Percentiles rank a stretch among this genome's conserved stretches.
Conservation (phyloP, 2,113 vertebrate species). For the Tachycineta bicolor region DNA sequence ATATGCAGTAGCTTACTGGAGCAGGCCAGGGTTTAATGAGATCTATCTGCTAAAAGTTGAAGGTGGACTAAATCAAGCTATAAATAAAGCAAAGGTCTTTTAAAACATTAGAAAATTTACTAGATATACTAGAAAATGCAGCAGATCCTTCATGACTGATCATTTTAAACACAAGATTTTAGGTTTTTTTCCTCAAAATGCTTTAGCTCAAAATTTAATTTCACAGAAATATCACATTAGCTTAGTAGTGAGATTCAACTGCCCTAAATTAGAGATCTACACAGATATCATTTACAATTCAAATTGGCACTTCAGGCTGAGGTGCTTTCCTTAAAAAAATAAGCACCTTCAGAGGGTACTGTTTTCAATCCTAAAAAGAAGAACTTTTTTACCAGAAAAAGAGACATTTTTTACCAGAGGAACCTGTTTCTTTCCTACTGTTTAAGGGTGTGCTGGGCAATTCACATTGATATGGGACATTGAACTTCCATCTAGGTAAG, state of each 20-base stretch:
- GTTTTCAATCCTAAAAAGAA: not conserved
- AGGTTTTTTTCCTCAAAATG: not conserved
- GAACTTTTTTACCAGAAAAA: not conserved
- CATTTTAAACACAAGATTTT: not conserved
- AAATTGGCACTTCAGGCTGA: not conserved
- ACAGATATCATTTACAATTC: not conserved
- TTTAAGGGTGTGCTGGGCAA: not conserved
- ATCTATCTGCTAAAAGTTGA: not conserved
- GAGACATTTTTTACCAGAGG: not conserved
- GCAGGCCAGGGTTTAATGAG: not conserved
- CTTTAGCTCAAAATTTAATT: not conserved
- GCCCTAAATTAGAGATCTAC: not conserved
- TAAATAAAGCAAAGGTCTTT: not conserved
- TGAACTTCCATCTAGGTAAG: not conserved
- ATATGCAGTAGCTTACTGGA: not conserved
- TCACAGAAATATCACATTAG: not conserved
- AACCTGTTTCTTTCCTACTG: not conserved
- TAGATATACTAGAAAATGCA: not conserved
- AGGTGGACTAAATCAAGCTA: not conserved
- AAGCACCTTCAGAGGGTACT: not conserved
- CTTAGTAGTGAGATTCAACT: not conserved
- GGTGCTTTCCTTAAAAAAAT: not conserved
- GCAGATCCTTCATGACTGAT: not conserved
- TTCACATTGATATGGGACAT: not conserved
- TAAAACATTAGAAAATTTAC: not conserved